These are phyloP conservation scores for Cryptosula pallasiana DNA, from an alignment of 2,888 invertebrate genomes.

Conservation along the genomic window DNA sequence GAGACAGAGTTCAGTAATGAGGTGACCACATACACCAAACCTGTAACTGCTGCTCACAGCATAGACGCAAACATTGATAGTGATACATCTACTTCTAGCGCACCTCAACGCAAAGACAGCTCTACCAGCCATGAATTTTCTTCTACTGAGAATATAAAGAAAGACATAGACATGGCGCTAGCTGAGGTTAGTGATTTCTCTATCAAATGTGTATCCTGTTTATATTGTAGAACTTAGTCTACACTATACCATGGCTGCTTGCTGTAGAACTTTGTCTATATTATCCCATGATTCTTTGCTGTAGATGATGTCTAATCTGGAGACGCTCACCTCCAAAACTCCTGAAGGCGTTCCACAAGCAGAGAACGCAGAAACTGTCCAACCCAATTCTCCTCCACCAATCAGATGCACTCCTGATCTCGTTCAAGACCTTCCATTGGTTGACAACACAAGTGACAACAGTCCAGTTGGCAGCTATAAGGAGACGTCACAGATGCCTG, in stretches of 20 bases:
- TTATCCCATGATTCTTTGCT: no score
- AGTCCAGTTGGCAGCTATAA: constrained; percentile 21
- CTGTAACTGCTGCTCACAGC: background rate
- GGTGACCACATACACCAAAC: constrained; percentile 16
- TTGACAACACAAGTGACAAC: constrained; percentile 27
- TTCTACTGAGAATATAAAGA: constrained; percentile 34
- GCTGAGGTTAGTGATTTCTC: constrained; percentile 47
- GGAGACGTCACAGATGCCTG: background rate
- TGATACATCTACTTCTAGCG: background rate
- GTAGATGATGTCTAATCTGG: constrained; percentile 13
- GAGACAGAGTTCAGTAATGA: constrained; percentile 20
- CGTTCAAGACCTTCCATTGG: constrained; percentile 49
- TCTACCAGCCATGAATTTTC: background rate
- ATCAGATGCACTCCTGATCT: constrained; percentile 55
- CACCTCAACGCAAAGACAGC: background rate
- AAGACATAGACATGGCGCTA: constrained; percentile 51
- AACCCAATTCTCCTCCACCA: constrained; percentile 25
- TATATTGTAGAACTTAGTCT: no score
- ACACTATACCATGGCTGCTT: no score
- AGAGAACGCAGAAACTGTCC: background rate
- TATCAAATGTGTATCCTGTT: no score
- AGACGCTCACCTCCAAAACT: background rate
- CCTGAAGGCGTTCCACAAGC: background rate
- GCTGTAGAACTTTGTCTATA: no score
- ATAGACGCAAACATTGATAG: background rate